Percentiles rank a stretch among this genome's conserved stretches.
Conservation (phyloP, 2,113 vertebrate genomes). For the Leucopsar rothschildi region DNA sequence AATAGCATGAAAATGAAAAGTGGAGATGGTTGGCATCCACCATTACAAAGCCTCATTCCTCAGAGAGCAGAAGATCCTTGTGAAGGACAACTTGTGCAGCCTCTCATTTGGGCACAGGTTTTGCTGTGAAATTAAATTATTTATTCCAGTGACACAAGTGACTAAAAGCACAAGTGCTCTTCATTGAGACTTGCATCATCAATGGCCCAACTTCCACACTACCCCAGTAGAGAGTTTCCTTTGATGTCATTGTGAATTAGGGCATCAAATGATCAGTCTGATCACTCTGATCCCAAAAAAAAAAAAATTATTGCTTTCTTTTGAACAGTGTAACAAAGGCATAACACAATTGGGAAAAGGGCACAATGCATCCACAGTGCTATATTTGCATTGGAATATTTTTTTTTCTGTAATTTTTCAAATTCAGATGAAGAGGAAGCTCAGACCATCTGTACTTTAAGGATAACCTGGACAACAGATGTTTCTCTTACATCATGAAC, state of each 20-base stretch:
- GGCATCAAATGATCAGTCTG: not conserved
- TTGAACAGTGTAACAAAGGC: not conserved
- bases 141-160: not conserved
- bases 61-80: not conserved
- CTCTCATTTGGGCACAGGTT: not conserved
- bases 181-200: not conserved
- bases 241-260: not conserved
- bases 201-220: not conserved
- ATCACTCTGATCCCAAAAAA: not conserved
- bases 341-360: not conserved
- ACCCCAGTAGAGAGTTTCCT: not conserved
- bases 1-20: not conserved
- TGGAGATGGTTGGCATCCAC: not conserved
- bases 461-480: slow-evolving; percentile 27
- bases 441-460: slow-evolving; percentile 13
- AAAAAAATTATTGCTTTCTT: not conserved
- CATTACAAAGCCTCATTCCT: accelerated
- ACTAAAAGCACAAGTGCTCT: not conserved
- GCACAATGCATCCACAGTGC: not conserved
- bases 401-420: not conserved
- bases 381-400: not conserved
- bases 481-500: not conserved
- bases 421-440: not conserved
- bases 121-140: not conserved
- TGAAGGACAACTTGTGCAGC: not conserved